Evolutionary conservation across 2,888 invertebrate genomes (phyloP).

Genomic region (Thyatira batis): DNA sequence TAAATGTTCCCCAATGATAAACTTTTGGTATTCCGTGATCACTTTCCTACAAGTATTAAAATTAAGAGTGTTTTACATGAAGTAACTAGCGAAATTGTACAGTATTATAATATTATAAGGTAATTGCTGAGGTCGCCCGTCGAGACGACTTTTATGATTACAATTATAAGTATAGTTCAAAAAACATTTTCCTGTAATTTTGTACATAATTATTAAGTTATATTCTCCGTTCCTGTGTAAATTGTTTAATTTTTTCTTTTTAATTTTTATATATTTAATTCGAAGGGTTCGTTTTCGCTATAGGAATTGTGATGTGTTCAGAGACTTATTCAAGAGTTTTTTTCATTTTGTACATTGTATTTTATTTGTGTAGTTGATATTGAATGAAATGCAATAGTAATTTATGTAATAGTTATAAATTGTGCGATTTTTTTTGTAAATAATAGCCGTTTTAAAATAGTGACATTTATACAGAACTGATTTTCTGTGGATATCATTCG

Average conservation of each 20-base stretch:
- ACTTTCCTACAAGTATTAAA: constrained; percentile 73
- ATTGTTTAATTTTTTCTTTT: constrained; percentile 50
- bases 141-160: constrained; percentile 68
- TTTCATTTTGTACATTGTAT: constrained; percentile 65
- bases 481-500: constrained; percentile 43
- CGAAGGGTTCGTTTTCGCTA: constrained; percentile 32
- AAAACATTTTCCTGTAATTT: constrained; percentile 69
- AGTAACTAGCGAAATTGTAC: constrained; percentile 81
- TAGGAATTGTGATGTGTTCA: constrained; percentile 80
- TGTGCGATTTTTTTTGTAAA: constrained; percentile 67
- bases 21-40: constrained; percentile 69
- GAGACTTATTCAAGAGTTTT: constrained; percentile 55
- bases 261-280: constrained; percentile 49
- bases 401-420: constrained; percentile 76
- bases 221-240: constrained; percentile 77
- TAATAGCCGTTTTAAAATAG: constrained; percentile 64
- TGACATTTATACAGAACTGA: constrained; percentile 40
- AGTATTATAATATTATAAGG: constrained; percentile 72
- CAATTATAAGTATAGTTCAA: constrained; percentile 69
- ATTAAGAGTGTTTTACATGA: constrained; percentile 72
- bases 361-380: constrained; percentile 73
- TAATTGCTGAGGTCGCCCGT: constrained; percentile 55
- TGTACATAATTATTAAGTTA: constrained; percentile 78
- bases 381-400: constrained; percentile 80
- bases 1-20: constrained; percentile 50